These are phyloP conservation scores for Salvator merianae DNA, from an alignment of 2,113 vertebrate genomes.

Conservation along the genomic window DNA sequence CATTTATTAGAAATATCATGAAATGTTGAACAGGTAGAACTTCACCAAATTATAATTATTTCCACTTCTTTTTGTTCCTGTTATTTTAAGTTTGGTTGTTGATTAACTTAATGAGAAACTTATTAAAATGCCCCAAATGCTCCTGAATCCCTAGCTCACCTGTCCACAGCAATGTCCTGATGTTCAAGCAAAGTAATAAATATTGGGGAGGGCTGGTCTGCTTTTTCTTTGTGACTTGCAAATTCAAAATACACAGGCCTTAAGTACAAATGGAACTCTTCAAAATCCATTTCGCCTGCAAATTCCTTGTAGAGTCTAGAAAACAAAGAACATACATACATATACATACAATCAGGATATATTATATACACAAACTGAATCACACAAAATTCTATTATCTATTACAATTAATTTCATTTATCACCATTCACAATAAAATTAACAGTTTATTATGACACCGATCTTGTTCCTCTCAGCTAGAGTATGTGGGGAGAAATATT, in stretches of 20 bases:
- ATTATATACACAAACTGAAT: no score
- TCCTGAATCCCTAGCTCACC: constrained; percentile 55
- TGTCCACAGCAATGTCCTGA: constrained; percentile 70
- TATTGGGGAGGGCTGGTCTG: constrained; percentile 59
- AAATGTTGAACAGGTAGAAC: not conserved
- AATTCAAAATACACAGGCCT: constrained; percentile 75
- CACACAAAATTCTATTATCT: no score
- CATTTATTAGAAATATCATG: not conserved
- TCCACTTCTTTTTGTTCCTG: not conserved
- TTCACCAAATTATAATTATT: not conserved
- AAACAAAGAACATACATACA: not conserved
- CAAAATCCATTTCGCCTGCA: constrained; percentile 72
- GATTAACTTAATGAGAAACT: not conserved
- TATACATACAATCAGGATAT: not conserved
- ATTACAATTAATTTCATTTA: no score
- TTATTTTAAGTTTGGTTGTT: not conserved
- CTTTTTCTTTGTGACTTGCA: constrained; percentile 62
- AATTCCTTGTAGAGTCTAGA: constrained; percentile 74
- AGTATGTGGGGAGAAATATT: no score
- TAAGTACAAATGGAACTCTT: constrained; percentile 76
- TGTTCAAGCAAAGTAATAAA: constrained; percentile 75
- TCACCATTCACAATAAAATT: no score
- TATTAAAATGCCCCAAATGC: not conserved
- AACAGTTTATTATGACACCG: no score
- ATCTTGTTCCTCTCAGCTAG: no score